A percentile compares a stretch with the other conserved stretches of the same genome.
Conservation (phyloP, 2,797 vertebrate species). For the Leptoclinus maculatus region DNA sequence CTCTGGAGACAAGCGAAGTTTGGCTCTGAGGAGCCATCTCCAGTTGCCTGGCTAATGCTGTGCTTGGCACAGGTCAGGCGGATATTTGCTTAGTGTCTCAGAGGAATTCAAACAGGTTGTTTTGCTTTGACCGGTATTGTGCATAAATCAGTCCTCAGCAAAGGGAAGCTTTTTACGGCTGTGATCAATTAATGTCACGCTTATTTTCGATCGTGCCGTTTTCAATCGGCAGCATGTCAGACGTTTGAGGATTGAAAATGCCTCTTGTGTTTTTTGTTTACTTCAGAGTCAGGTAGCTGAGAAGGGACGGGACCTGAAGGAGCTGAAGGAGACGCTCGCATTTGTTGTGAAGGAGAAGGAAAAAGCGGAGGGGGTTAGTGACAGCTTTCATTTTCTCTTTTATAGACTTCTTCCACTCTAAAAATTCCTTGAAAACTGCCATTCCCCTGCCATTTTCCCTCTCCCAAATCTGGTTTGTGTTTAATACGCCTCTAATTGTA, state of each 20-base stretch:
- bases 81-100: constrained; percentile 76
- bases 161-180: constrained; percentile 63
- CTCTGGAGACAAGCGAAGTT: constrained; percentile 70
- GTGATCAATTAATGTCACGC: constrained; percentile 60
- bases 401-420: constrained; percentile 73
- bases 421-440: constrained; percentile 69
- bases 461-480: constrained; percentile 75
- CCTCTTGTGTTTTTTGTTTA: constrained; percentile 27
- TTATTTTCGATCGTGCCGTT: constrained; percentile 35
- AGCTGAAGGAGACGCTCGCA: constrained; percentile 88
- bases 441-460: constrained; percentile 68
- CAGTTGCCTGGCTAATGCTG: constrained; percentile 81
- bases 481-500: constrained; percentile 84
- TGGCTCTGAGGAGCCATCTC: constrained; percentile 70
- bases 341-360: constrained; percentile 89
- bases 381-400: constrained; percentile 77
- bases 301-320: constrained; percentile 92
- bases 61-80: constrained; percentile 75
- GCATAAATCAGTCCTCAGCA: constrained; percentile 68
- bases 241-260: constrained; percentile 16
- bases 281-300: constrained; percentile 91
- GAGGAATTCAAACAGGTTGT: constrained; percentile 77
- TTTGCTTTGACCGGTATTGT: constrained; percentile 64
- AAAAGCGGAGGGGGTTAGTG: constrained; percentile 84
- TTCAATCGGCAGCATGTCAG: constrained; percentile 43